phyloP scores from a whole-genome alignment of 2,113 vertebrate genomes.

The Scatophagus argus region DNA sequence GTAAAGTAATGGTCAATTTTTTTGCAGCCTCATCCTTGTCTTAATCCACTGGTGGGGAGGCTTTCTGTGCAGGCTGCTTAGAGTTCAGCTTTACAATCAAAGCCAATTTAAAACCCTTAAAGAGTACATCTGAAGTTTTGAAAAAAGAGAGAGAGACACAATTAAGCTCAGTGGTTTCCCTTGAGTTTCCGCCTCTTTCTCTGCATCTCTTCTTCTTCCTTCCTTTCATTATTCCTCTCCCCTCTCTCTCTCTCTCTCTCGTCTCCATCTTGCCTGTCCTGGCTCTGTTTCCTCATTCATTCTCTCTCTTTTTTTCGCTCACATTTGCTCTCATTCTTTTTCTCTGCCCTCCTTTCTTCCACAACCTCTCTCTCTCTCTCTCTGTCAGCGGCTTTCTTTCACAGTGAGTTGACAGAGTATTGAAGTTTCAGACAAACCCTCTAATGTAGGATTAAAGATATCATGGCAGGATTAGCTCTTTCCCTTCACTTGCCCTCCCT shows the following conservation, averaged over 20 bases:
- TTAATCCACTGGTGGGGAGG: constrained; percentile 63
- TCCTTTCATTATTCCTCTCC: constrained; percentile 25
- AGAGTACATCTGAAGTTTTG: constrained; percentile 54
- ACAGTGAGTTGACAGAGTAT: constrained; percentile 73
- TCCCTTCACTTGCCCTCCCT: constrained; percentile 40
- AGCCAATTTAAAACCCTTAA: constrained; percentile 69
- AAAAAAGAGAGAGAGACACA: constrained; percentile 39
- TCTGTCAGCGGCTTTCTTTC: constrained; percentile 66
- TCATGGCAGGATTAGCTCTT: constrained; percentile 76
- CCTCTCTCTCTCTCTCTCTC: constrained; percentile 34
- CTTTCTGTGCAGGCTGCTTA: constrained; percentile 36
- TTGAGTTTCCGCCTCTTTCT: constrained; percentile 45
- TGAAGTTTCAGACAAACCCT: constrained; percentile 76
- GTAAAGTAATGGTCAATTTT: constrained; percentile 33
- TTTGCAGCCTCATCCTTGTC: constrained; percentile 49
- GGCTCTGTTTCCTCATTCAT: constrained; percentile 20
- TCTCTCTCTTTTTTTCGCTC: constrained; percentile 3
- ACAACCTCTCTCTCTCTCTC: constrained; percentile 49
- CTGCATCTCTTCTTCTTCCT: constrained; percentile 32
- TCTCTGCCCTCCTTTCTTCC: constrained; percentile 11
- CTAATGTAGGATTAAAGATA: constrained; percentile 81
- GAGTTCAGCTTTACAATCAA: constrained; percentile 67
- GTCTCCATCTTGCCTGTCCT: constrained; percentile 4
- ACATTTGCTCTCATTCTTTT: constrained; percentile 2
- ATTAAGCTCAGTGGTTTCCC: constrained; percentile 60